These are phyloP conservation scores for Elysia crispata DNA, from an alignment of 2,888 invertebrate genomes.

Conservation along the genomic window DNA sequence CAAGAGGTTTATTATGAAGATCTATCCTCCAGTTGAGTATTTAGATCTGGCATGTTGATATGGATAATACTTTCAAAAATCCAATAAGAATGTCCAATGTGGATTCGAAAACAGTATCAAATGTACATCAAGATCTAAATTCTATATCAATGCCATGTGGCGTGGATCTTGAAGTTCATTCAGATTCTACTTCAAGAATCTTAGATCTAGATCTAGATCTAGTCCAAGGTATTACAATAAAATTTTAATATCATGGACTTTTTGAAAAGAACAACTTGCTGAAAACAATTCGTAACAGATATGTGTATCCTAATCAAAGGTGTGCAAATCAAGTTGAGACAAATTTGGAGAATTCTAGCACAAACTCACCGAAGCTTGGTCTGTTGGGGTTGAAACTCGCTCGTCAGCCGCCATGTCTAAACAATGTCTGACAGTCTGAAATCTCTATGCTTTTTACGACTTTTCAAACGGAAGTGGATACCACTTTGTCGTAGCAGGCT, in stretches of 20 bases:
- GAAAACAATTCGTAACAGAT: no score
- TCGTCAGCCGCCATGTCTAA: slow-evolving; percentile 48
- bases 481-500: neutral
- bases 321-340: neutral
- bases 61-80: neutral
- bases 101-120: neutral
- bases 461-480: slow-evolving; percentile 12
- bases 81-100: neutral
- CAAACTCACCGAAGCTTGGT: slow-evolving; percentile 36
- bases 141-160: no score
- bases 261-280: no score
- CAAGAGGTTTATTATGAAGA: no score
- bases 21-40: no score
- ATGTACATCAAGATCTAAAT: no score
- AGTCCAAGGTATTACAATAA: neutral
- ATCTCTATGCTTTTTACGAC: slow-evolving; percentile 15
- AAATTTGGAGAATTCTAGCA: neutral
- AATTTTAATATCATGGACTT: neutral
- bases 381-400: slow-evolving; percentile 37
- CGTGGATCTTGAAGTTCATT: no score
- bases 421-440: slow-evolving; percentile 33
- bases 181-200: no score
- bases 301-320: neutral
- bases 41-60: neutral
- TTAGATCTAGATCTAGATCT: slow-evolving; percentile 1